Base-by-base conservation (phyloP, 2,888 invertebrate genomes). In the Lordiphosa andalusiaca region DNA sequence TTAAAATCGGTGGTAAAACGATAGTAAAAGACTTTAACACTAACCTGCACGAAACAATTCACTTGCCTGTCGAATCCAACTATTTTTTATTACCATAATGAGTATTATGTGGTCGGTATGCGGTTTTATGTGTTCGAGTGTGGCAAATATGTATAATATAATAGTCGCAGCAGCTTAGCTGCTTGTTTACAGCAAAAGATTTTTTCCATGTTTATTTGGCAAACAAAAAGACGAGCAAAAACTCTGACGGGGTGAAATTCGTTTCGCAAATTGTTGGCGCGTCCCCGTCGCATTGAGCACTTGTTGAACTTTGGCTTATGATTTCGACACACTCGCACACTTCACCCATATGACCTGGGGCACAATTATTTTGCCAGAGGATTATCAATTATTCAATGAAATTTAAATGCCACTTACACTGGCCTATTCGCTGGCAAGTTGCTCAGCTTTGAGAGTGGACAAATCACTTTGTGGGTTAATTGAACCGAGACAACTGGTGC, bases 171-270 rank as follows among this genome's bases (percentile, higher is more conserved):
- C 59, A 50, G 82, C 74, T 80, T 80, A 80, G 81, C 86, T 67
- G 82, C 65, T 71, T 80, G 86, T 84, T 80, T 85, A 71, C 86
- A 76, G 59, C 62, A 60, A 65, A 58, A 67, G 67, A 58, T 54
- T 66, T 67, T 84, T 77, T 61, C 50, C 65, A 52, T 85, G 84
- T 80, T 85, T 71, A 39, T 69, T 62, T 69, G 53, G 58, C 68
- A 58, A 83, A 83, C 81, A 83, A 66, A 49, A 40, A 59, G 39
- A 33, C 47, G 37, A 55, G 49, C n/a, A 54, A 52, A 55, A 54
- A 76, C 54, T 53, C 75, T 53, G 50, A 48, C 9, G 10, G 16
- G 35, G 55, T 58, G 66, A 82, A 84, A 70, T 84, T 74, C 71
- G 78, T 84, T 78, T 78, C 16, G 38, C 68, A 69, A 71, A 67